phyloP scores from a whole-genome alignment of 2,113 vertebrate genomes.

The Triplophysa siluroides region DNA sequence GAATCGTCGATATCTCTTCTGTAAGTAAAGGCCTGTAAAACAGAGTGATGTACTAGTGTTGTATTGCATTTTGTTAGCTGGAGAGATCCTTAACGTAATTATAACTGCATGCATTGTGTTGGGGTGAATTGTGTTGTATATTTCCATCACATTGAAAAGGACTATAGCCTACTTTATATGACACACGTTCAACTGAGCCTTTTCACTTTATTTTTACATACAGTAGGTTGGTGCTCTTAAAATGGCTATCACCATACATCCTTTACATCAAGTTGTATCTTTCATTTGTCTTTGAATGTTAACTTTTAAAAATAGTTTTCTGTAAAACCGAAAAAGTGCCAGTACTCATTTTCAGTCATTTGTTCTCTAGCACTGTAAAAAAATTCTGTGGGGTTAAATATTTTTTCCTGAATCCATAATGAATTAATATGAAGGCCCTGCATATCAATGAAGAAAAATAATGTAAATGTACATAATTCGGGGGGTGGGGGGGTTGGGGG shows the following conservation, averaged over 20 bases:
- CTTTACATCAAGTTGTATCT: background rate
- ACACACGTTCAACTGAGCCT: constrained; percentile 21
- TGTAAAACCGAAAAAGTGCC: constrained; percentile 28
- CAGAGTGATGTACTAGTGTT: background rate
- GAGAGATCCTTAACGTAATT: background rate
- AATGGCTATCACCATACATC: background rate
- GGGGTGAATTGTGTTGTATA: constrained; percentile 36
- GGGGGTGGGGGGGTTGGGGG: no score
- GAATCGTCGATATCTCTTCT: background rate
- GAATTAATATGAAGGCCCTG: constrained; percentile 49
- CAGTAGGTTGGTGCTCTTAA: background rate
- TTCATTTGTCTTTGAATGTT: background rate
- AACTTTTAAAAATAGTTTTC: background rate
- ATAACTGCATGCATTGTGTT: constrained; percentile 4
- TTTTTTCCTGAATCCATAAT: constrained; percentile 23
- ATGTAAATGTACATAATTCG: constrained; percentile 66
- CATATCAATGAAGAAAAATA: constrained; percentile 61
- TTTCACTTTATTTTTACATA: background rate
- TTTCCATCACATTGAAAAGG: constrained; percentile 42
- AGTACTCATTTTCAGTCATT: constrained; percentile 6
- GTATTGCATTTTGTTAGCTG: background rate
- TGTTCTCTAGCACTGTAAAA: background rate
- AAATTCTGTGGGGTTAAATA: background rate
- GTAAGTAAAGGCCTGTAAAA: background rate
- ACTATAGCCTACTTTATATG: background rate